Base-by-base conservation (phyloP, 2,888 invertebrate genomes). In the Therioaphis trifolii region DNA sequence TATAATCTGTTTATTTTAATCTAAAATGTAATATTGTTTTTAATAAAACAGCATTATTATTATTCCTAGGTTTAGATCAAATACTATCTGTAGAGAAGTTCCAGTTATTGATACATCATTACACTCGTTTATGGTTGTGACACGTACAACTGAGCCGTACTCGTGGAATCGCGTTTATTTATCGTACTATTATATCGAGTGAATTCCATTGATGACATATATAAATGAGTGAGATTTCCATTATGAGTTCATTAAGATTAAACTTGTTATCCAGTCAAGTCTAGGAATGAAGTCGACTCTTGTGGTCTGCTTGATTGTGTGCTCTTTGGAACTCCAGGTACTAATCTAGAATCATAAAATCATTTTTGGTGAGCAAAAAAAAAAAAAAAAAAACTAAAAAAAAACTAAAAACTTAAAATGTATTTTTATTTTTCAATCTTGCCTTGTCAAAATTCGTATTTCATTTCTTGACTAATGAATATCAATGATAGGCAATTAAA, bases 271-370 rank as follows among this genome's bases (percentile, higher is more conserved):
- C 63, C 77, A 29, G 21, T 29, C 63, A 21, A 66, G 29, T 27
- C 27, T 66, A 15, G 58, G 80, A n/a, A 80, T 72, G 80, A 80
- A 72, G 80, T 18, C 29, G 24, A 72, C 72, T 18, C 21, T 61
- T 4, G 71, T 61, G 43, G 58, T 27, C 55, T 80, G 69, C 21
- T 43, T 46, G 61, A 58, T 71, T n/a, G 15, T 46, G 72, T 80
- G 61, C 61, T 61, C 24, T 11, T 21, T 9, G 46, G 29, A 46
- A 29, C 15, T 61, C 11, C 15, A 80, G 80, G 80, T 80, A 80
- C 35, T n/a, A 2, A 7, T 35, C 35, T 35, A 35, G 7, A 35
- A 35, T 5, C 3, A 5, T 7, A 7, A 5, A 35, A 35, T 35
- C 35, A 35, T 35, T 35, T 35, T 35, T 35, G 35, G 35, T 35